Evolutionary conservation across 2,113 vertebrate species (phyloP).

Genomic region (Psittacara wagleri): DNA sequence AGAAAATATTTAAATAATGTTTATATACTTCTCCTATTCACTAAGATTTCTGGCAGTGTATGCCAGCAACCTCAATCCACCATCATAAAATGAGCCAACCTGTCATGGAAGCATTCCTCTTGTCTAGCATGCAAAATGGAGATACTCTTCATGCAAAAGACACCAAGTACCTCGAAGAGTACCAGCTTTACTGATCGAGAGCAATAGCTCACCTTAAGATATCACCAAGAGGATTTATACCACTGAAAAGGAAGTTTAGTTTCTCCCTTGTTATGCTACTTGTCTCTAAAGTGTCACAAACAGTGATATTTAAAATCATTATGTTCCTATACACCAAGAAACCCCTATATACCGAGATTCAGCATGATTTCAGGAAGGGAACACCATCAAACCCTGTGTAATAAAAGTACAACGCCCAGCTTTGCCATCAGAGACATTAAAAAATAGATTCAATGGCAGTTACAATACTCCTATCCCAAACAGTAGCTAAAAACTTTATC

Average conservation of each 20-base stretch:
- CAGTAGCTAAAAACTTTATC: neutral
- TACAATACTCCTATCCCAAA: neutral
- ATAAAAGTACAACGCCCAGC: neutral
- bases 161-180: neutral
- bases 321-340: neutral
- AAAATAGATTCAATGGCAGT: neutral
- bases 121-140: neutral
- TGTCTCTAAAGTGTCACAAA: neutral
- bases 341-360: neutral
- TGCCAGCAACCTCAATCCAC: neutral
- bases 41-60: neutral
- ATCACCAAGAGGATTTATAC: neutral
- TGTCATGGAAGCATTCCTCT: neutral
- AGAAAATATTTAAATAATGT: neutral
- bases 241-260: neutral
- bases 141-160: neutral
- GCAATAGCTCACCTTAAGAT: neutral
- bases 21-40: neutral
- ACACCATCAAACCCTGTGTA: neutral
- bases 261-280: neutral
- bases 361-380: neutral
- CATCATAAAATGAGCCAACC: neutral
- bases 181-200: neutral
- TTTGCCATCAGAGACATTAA: neutral
- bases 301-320: neutral